Percentiles rank a stretch among this genome's conserved stretches.
Evolutionary conservation across 2,113 vertebrate genomes (phyloP).

Genomic region (Seriola dumerili): DNA sequence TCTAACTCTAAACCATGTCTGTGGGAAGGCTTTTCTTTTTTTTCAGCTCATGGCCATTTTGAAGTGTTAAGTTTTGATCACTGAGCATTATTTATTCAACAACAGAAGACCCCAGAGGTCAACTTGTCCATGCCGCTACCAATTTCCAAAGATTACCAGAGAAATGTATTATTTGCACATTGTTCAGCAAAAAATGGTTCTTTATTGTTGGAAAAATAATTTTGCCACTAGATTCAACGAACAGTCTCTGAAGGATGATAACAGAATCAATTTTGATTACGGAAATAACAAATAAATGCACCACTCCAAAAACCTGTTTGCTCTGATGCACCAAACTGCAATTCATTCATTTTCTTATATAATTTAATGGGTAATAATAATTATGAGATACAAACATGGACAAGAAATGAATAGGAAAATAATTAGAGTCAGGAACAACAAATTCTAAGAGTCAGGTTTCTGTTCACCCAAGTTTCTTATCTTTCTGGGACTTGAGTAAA

Average conservation of each 20-base stretch:
- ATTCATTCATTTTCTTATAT: not conserved
- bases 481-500: too few relatives aligned
- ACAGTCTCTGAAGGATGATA: not conserved
- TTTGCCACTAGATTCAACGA: not conserved
- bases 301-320: slow-evolving; percentile 13
- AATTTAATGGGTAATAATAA: not conserved
- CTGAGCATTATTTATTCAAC: slow-evolving; percentile 45
- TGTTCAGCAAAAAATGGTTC: slow-evolving; percentile 16
- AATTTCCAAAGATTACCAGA: slow-evolving; percentile 28
- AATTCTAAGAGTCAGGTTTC: not conserved
- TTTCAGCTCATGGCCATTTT: slow-evolving; percentile 16
- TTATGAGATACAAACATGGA: not conserved
- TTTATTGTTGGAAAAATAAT: slow-evolving; percentile 7
- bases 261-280: not conserved
- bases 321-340: not conserved
- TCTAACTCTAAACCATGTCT: not conserved
- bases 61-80: not conserved
- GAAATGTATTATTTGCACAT: slow-evolving; percentile 3
- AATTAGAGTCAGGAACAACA: too few relatives aligned
- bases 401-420: not conserved
- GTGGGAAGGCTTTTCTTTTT: not conserved
- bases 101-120: slow-evolving; percentile 44
- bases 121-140: slow-evolving; percentile 46
- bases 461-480: not conserved
- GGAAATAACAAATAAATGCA: slow-evolving; percentile 2